Percentiles rank a stretch among this genome's conserved stretches.
Evolutionary conservation across 2,888 invertebrate species (phyloP).

Genomic region (Lithophane semibrunnea): DNA sequence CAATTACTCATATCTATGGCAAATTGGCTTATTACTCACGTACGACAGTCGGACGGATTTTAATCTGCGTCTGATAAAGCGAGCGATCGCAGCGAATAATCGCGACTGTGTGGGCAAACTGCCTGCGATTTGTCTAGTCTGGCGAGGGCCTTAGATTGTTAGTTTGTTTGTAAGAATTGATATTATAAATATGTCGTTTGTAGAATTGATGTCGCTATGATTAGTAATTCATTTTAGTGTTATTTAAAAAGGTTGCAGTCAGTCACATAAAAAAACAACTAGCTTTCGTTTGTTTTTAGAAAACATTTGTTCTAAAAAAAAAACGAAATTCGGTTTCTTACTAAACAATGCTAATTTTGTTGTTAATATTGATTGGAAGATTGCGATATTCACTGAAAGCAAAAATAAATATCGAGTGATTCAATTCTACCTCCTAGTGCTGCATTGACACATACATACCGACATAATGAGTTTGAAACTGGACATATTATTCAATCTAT

Average conservation of each 20-base stretch:
- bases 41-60: conserved; percentile 68
- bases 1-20: conserved; percentile 68
- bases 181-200: conserved; percentile 53
- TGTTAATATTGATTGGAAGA: not conserved
- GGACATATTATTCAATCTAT: conserved; percentile 14
- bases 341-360: not conserved
- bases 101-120: conserved; percentile 68
- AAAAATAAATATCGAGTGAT: not conserved
- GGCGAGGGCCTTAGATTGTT: conserved; percentile 50
- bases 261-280: no score
- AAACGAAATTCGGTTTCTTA: no score
- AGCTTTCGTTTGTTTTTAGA: no score
- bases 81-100: conserved; percentile 75
- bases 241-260: no score
- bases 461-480: conserved; percentile 5
- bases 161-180: conserved; percentile 40
- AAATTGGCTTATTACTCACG: conserved; percentile 69
- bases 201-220: not conserved
- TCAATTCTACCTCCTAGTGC: not conserved
- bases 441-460: not conserved
- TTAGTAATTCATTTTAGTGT: not conserved
- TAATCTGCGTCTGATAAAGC: conserved; percentile 77
- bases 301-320: no score
- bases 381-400: not conserved
- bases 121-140: conserved; percentile 65